Percentiles rank a stretch among this genome's conserved stretches.
Evolutionary conservation across 23 tunicate genomes (phyloP).

Genomic region (Diplosoma virens): DNA sequence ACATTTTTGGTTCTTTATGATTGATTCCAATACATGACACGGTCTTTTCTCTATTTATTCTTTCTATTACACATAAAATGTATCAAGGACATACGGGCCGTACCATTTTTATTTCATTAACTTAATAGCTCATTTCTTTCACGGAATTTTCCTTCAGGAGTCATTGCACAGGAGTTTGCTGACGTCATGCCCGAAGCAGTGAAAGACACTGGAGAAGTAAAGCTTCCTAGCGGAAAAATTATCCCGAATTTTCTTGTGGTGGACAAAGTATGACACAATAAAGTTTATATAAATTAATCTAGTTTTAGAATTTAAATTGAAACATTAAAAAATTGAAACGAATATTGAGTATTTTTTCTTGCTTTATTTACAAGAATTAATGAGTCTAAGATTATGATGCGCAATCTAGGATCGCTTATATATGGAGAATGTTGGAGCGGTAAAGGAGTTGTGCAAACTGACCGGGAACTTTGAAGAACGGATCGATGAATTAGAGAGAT

Average conservation of each 20-base stretch:
- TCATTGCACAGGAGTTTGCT: conserved; percentile 88
- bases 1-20: too few relatives aligned
- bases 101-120: too few relatives aligned
- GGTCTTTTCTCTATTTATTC: too few relatives aligned
- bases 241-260: conserved; percentile 83
- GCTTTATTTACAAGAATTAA: too few relatives aligned
- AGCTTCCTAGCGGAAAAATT: conserved; percentile 69
- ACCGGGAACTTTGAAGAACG: conserved; percentile 79
- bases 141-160: conserved; percentile 61
- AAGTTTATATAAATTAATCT: background rate
- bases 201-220: conserved; percentile 86
- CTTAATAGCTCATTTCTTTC: too few relatives aligned
- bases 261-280: conserved; percentile 71
- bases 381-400: too few relatives aligned
- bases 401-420: conserved; percentile 89
- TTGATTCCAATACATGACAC: too few relatives aligned
- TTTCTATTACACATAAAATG: too few relatives aligned
- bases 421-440: conserved; percentile 97
- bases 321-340: too few relatives aligned
- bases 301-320: too few relatives aligned
- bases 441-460: conserved; percentile 77
- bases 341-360: too few relatives aligned
- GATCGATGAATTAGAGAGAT: conserved; percentile 83
- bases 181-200: conserved; percentile 85
- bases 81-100: too few relatives aligned